A percentile compares a stretch with the other conserved stretches of the same genome.
Evolutionary conservation across 1,140 invertebrate species (phyloP).

Genomic region (Pogonomyrmex barbatus): DNA sequence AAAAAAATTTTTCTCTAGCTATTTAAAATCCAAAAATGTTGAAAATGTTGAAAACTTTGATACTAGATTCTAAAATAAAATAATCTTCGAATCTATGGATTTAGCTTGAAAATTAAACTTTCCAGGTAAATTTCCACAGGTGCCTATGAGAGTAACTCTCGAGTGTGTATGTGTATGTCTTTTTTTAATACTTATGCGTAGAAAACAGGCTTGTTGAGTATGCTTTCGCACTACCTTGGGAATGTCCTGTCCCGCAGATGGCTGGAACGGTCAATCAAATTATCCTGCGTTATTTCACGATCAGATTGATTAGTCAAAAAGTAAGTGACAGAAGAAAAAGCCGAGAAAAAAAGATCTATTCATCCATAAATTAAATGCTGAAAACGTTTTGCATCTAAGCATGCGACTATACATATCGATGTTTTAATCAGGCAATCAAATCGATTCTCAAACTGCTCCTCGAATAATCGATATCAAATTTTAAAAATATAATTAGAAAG

Average conservation of each 20-base stretch:
- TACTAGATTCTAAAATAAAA: neutral
- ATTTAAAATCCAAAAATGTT: neutral
- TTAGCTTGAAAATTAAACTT: neutral
- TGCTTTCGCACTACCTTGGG: conserved; percentile 91
- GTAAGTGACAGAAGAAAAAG: conserved; percentile 45
- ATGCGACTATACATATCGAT: conserved; percentile 65
- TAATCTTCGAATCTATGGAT: neutral
- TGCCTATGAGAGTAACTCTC: conserved; percentile 26
- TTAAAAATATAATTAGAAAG: neutral
- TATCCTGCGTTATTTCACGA: conserved; percentile 73
- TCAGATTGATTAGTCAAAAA: conserved; percentile 63
- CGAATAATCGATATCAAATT: neutral
- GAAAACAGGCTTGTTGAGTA: conserved; percentile 67
- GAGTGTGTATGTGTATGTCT: conserved; percentile 37
- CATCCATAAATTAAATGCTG: conserved; percentile 39
- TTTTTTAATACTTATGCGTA: conserved; percentile 72
- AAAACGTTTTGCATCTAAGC: conserved; percentile 62
- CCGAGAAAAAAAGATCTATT: conserved; percentile 44
- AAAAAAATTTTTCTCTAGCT: neutral
- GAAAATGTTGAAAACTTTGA: neutral
- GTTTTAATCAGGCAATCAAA: conserved; percentile 31
- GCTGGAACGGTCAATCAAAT: conserved; percentile 87
- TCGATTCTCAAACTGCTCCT: conserved; percentile 36
- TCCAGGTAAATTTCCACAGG: neutral
- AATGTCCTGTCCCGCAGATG: conserved; percentile 95